Percentiles rank a stretch among this genome's conserved stretches.
These are phyloP conservation scores for Campoletis raptor DNA, from an alignment of 2,888 invertebrate species.

Conservation along the genomic window DNA sequence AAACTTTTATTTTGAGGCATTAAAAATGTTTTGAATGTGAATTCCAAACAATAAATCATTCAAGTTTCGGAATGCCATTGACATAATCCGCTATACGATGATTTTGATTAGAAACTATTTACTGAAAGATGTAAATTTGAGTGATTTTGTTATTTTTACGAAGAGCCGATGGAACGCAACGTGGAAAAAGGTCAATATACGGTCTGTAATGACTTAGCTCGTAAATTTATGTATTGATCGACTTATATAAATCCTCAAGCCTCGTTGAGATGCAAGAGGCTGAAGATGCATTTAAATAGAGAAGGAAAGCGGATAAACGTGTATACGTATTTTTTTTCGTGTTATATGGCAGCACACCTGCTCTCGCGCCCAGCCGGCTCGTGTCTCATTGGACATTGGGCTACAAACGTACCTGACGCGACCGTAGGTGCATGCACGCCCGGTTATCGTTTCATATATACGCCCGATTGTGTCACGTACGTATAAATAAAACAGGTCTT, in stretches of 20 bases:
- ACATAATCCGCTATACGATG: no score
- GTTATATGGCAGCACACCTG: constrained; percentile 83
- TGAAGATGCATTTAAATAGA: constrained; percentile 57
- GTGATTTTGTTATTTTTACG: not conserved
- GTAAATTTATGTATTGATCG: not conserved
- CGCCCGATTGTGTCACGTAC: constrained; percentile 18
- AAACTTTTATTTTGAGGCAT: no score
- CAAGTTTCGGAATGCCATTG: not conserved
- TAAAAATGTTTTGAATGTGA: no score
- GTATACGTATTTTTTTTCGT: constrained; percentile 37
- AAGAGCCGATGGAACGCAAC: not conserved
- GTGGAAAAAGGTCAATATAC: not conserved
- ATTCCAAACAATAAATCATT: no score
- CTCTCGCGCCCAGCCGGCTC: constrained; percentile 69
- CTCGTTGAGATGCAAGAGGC: constrained; percentile 20
- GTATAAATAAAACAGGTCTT: constrained; percentile 25
- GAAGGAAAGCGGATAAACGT: constrained; percentile 52
- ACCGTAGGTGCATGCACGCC: constrained; percentile 37
- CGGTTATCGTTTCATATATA: constrained; percentile 51
- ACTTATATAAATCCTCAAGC: not conserved
- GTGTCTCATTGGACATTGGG: constrained; percentile 75
- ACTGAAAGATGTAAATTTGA: no score
- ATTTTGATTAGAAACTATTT: no score
- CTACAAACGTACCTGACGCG: constrained; percentile 69
- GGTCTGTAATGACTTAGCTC: not conserved